These are phyloP conservation scores for Synergus gifuensis DNA, from an alignment of 2,888 invertebrate species.

Conservation along the genomic window DNA sequence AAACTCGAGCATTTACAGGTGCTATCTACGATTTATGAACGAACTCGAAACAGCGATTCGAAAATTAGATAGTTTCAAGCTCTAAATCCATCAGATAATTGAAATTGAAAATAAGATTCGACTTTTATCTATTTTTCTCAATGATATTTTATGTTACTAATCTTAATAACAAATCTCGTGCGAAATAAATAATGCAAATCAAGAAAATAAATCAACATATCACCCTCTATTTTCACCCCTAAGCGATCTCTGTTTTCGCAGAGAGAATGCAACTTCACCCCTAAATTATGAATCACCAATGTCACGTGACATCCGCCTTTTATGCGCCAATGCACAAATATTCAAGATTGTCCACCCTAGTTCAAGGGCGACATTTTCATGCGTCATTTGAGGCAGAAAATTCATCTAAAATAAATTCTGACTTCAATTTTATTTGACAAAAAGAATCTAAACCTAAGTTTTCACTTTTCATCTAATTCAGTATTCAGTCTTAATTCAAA, in stretches of 20 bases:
- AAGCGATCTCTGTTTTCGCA: slow-evolving; percentile 14
- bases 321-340: slow-evolving; percentile 13
- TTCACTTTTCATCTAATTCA: neutral
- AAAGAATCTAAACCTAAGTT: too few relatives aligned
- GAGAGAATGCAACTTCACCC: neutral
- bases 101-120: neutral
- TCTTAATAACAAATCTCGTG: neutral
- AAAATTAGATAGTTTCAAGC: slow-evolving; percentile 2
- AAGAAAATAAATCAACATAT: neutral
- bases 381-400: neutral
- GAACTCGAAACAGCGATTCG: neutral
- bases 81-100: neutral
- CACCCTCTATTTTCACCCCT: neutral
- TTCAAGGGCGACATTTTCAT: neutral
- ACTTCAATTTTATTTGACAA: neutral
- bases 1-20: slow-evolving; percentile 38
- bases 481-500: too few relatives aligned
- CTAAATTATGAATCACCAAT: slow-evolving; percentile 3
- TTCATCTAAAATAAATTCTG: neutral
- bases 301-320: neutral
- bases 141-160: too few relatives aligned
- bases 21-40: slow-evolving; percentile 23
- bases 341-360: neutral
- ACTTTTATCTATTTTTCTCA: neutral
- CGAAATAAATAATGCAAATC: neutral